Conservation (phyloP, 2,113 vertebrate species). For the Oryzias celebensis region DNA sequence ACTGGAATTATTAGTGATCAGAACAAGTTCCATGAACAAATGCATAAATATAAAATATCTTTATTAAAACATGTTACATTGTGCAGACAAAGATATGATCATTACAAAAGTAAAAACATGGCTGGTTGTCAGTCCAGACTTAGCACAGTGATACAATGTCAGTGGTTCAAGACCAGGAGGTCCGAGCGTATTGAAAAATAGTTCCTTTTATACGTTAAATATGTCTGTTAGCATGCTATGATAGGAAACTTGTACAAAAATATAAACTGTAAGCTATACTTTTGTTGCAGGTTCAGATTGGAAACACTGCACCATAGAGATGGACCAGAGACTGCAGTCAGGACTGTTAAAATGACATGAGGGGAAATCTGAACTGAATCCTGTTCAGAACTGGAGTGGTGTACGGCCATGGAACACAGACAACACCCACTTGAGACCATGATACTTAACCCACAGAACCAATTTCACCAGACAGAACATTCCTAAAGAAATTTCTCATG, state of each 20-base stretch:
- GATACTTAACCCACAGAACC: background rate
- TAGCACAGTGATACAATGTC: slow-evolving; percentile 49
- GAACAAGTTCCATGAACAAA: background rate
- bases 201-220: slow-evolving; percentile 34
- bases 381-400: slow-evolving; percentile 6
- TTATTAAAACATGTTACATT: slow-evolving; percentile 58
- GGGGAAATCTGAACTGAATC: background rate
- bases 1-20: too few species aligned
- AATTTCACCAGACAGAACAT: background rate
- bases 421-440: slow-evolving; percentile 18
- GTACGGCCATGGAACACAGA: slow-evolving; percentile 7
- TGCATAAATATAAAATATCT: slow-evolving; percentile 43
- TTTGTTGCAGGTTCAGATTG: slow-evolving; percentile 15
- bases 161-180: slow-evolving; percentile 40
- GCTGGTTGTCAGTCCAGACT: slow-evolving; percentile 42
- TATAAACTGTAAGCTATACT: slow-evolving; percentile 14
- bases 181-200: slow-evolving; percentile 37
- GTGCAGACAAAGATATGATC: slow-evolving; percentile 44
- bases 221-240: slow-evolving; percentile 17
- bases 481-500: background rate
- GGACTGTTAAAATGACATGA: background rate
- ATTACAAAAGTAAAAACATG: slow-evolving; percentile 62
- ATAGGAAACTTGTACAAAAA: slow-evolving; percentile 26
- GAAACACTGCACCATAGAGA: slow-evolving; percentile 16
- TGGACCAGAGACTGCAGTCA: background rate